Base-by-base conservation (phyloP, 1,140 invertebrate genomes). In the Musca vetustissima region DNA sequence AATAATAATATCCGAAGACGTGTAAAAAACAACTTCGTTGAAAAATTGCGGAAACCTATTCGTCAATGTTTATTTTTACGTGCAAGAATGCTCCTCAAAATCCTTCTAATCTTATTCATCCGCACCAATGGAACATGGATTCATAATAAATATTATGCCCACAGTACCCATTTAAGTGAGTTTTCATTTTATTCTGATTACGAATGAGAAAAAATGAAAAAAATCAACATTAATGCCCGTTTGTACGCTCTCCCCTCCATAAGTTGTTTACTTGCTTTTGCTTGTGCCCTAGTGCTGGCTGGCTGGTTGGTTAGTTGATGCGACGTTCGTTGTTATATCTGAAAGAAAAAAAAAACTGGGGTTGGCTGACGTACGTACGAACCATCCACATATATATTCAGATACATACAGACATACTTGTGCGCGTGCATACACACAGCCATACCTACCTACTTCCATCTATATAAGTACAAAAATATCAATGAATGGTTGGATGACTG, bases 101-200 rank as follows among this genome's bases (percentile, higher is more conserved):
- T n/a, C n/a, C n/a, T n/a, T n/a, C n/a, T n/a, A n/a, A n/a, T n/a
- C n/a, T n/a, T n/a, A n/a, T 43, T 43, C 36, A 43, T 43, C 36
- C 36, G 36, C 6, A 43, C 36, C 11, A 43, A 43, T 43, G 36
- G 1, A 28, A 28, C 28, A 28, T 28, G 3, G 28, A 13, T 43
- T 13, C 36, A 43, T 43, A 11, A 13, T 43, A 13, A 43, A 43
- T 43, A 4, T 4, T 13, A 43, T 43, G 36, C 57, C 57, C 57
- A 61, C 57, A 9, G 57, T 61, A 32, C 28, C 17, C 19, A 61
- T 32, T 61, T 43, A 61, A 61, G 57, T 61, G 57, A 61, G 57
- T 61, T 61, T 61, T 61, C 57, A 61, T 61, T 61, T 61, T 61
- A 36, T 61, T 61, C 57, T 61, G 57, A 61, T 61, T 61, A 36